Conservation (phyloP, 1,140 invertebrate genomes). For the Mylabris phalerata region DNA sequence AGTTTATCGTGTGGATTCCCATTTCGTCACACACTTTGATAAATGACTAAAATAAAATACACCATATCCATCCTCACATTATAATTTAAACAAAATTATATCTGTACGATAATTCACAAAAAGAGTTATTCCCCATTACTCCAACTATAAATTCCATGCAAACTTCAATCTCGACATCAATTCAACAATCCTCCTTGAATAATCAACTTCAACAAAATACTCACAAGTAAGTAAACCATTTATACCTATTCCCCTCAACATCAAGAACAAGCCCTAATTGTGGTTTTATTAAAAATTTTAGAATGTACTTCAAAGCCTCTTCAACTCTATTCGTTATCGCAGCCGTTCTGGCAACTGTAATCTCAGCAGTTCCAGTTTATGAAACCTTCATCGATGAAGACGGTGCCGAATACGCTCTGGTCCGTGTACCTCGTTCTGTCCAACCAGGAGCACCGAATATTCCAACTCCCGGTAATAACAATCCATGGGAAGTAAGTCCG, state of each 20-base stretch:
- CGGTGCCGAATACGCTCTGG: background rate
- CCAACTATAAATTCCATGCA: too few species aligned
- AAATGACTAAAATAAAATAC: background rate
- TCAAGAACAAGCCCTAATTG: too few species aligned
- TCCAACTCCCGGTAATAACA: background rate
- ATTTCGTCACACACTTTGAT: too few species aligned
- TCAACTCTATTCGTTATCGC: background rate
- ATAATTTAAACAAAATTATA: too few species aligned
- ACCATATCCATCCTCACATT: too few species aligned
- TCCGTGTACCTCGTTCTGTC: background rate
- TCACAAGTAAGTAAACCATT: too few species aligned
- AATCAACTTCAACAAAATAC: background rate
- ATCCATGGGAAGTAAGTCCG: constrained; percentile 19
- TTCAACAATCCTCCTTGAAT: background rate
- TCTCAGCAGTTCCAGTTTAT: background rate
- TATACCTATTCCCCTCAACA: too few species aligned
- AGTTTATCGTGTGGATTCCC: too few species aligned
- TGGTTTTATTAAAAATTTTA: too few species aligned
- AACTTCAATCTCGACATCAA: too few species aligned
- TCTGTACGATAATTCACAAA: background rate
- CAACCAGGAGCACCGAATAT: background rate
- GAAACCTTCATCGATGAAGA: background rate
- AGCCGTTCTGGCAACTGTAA: background rate
- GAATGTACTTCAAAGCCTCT: background rate
- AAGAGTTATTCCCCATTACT: too few species aligned